Evolutionary conservation across 2,888 invertebrate species (phyloP), one percentile per base, ranked within the genome.

Genomic region (Lapara coniferarum): DNA sequence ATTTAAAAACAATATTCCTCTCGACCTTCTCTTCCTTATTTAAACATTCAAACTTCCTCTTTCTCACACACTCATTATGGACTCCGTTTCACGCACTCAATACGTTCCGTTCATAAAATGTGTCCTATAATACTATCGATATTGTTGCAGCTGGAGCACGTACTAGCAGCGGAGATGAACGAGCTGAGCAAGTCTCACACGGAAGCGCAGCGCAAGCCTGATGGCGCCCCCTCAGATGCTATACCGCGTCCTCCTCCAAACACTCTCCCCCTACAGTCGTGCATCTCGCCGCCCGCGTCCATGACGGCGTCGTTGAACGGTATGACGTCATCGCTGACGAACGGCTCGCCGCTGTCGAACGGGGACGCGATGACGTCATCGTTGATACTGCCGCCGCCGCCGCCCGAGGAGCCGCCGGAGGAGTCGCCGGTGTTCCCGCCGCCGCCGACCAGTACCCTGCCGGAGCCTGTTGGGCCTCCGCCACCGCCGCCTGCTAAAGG

Each of bases 381-480:
- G 1, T 89, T 89, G 1, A 81, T 79, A 72, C 88, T 88, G 79
- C 89, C 90, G 44, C 90, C 95, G n/a, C 93, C 94, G 5, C 87
- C 87, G 51, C 0, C 70, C 77, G 25, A 95, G 88, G 71, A 70
- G 8, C 96, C 96, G 13, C 96, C 96, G 0, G 87, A 85, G 53
- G 83, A 85, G 70, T 88, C 90, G 1, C 89, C 89, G 1, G 81
- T 79, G 72, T 88, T 88, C 80, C 89, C 90, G 44, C 90, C 95
- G n/a, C 93, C 94, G 4, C 87, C 87, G 0, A 71, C 77, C 16
- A 95, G 88, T 71, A 70, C 96, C 68, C 88, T 97, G 56, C 97
- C 97, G 0, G 97, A 97, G 81, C 97, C 97, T 0, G 96, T 96
- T 0, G 96, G 95, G 71, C 96, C 96, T 0, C 96, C 96, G 5